phyloP scores from a whole-genome alignment of 1,140 invertebrate species.

The Hesperophylax magnus region DNA sequence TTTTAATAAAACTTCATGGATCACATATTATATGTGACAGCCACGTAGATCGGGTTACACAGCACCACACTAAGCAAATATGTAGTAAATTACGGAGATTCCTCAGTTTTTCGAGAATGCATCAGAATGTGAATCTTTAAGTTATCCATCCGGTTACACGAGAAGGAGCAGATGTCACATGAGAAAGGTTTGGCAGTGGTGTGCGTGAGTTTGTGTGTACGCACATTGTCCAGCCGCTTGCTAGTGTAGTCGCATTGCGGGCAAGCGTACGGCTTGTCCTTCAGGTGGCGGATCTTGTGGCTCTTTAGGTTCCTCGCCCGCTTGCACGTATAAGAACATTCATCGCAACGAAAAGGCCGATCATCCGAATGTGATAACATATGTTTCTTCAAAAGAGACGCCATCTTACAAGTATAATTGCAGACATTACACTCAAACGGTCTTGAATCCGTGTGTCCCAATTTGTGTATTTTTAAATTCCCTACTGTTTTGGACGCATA shows the following conservation, averaged over 20 bases:
- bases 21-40: too few species aligned
- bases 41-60: too few species aligned
- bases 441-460: background rate
- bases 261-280: slow-evolving; percentile 19
- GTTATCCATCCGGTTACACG: background rate
- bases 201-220: slow-evolving; percentile 18
- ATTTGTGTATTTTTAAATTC: slow-evolving; percentile 31
- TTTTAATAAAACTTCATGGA: too few species aligned
- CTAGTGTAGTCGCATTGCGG: slow-evolving; percentile 16
- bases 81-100: too few species aligned
- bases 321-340: slow-evolving; percentile 1
- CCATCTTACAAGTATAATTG: background rate
- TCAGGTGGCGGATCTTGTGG: slow-evolving; percentile 20
- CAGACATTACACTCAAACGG: slow-evolving; percentile 13
- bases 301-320: slow-evolving; percentile 6
- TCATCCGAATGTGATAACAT: slow-evolving; percentile 28
- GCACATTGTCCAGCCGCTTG: background rate
- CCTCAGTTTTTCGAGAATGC: slow-evolving; percentile 2
- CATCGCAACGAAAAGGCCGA: slow-evolving; percentile 13
- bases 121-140: slow-evolving; percentile 14
- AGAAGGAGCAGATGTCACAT: slow-evolving; percentile 6
- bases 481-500: background rate
- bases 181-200: background rate
- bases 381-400: slow-evolving; percentile 14
- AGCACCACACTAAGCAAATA: too few species aligned